phyloP scores from a whole-genome alignment of 2,113 vertebrate genomes.

The Zingel zingel region DNA sequence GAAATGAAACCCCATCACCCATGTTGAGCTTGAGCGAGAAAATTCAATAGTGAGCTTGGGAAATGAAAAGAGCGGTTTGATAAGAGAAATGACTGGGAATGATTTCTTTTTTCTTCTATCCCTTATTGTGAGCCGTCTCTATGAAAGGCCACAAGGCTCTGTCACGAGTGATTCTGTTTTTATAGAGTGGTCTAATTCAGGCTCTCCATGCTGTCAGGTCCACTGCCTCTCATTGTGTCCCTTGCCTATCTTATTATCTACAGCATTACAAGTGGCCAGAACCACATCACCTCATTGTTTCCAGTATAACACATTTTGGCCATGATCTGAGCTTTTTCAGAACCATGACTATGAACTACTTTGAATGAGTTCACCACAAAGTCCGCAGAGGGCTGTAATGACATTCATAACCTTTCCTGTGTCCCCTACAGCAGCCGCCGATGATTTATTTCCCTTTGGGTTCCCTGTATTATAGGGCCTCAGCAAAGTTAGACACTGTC shows the following conservation, averaged over 20 bases:
- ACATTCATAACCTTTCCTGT: slow-evolving; percentile 77
- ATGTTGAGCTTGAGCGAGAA: slow-evolving; percentile 72
- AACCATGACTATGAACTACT: slow-evolving; percentile 60
- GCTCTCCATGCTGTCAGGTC: slow-evolving; percentile 68
- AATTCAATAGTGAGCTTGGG: slow-evolving; percentile 77
- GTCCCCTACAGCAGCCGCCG: slow-evolving; percentile 45
- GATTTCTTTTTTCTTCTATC: slow-evolving; percentile 42
- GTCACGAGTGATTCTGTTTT: slow-evolving; percentile 72
- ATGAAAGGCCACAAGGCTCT: slow-evolving; percentile 74
- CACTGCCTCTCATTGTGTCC: slow-evolving; percentile 69
- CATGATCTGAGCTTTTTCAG: slow-evolving; percentile 57
- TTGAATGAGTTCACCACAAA: slow-evolving; percentile 59
- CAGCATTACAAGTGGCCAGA: slow-evolving; percentile 65
- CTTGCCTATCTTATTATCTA: slow-evolving; percentile 73
- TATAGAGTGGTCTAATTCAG: slow-evolving; percentile 74
- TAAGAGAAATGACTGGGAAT: slow-evolving; percentile 76
- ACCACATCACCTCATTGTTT: slow-evolving; percentile 57
- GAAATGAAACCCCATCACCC: slow-evolving; percentile 65
- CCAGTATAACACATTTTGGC: slow-evolving; percentile 48
- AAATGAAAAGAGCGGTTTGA: slow-evolving; percentile 80
- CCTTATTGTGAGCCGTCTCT: slow-evolving; percentile 64
- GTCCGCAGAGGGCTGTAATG: slow-evolving; percentile 72
- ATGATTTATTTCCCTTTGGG: slow-evolving; percentile 58
- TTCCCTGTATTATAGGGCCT: slow-evolving; percentile 9
- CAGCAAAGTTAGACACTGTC: neutral